phyloP scores from a whole-genome alignment of 2,888 invertebrate species.

The Heliconius erato region DNA sequence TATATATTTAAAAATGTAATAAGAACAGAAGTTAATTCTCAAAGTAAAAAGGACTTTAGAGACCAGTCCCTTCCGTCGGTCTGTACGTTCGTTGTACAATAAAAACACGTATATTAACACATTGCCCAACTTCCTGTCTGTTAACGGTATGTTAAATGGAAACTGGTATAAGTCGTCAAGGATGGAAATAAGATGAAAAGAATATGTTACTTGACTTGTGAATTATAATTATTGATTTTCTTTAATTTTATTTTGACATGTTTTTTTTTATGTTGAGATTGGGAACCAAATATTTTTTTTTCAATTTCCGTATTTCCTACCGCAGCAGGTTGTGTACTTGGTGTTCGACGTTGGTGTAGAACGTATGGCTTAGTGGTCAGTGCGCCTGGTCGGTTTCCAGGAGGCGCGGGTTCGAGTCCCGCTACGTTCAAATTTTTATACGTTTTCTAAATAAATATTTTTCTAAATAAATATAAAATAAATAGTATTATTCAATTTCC shows the following conservation, averaged over 20 bases:
- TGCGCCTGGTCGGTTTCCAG: no score
- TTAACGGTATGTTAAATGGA: slow-evolving; percentile 27
- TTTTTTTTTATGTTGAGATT: no score
- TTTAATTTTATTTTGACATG: background rate
- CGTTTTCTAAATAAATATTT: no score
- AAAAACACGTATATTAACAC: slow-evolving; percentile 28
- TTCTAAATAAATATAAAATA: background rate
- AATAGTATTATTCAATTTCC: background rate
- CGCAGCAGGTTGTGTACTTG: no score
- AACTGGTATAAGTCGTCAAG: slow-evolving; percentile 32
- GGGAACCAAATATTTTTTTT: no score
- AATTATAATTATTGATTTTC: background rate
- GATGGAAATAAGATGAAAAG: slow-evolving; percentile 5
- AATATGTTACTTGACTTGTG: background rate
- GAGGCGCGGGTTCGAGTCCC: no score
- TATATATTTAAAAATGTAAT: background rate
- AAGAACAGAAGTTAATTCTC: background rate
- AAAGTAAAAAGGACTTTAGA: slow-evolving; percentile 3
- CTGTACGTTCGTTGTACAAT: background rate
- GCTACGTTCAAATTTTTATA: no score
- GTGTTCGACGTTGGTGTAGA: no score
- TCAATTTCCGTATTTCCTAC: no score
- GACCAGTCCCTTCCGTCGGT: background rate
- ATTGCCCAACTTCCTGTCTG: slow-evolving; percentile 17
- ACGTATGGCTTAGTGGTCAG: no score